A percentile compares a stretch with the other conserved stretches of the same genome.
phyloP scores from a whole-genome alignment of 2,113 vertebrate species.

The Xiphophorus hellerii region DNA sequence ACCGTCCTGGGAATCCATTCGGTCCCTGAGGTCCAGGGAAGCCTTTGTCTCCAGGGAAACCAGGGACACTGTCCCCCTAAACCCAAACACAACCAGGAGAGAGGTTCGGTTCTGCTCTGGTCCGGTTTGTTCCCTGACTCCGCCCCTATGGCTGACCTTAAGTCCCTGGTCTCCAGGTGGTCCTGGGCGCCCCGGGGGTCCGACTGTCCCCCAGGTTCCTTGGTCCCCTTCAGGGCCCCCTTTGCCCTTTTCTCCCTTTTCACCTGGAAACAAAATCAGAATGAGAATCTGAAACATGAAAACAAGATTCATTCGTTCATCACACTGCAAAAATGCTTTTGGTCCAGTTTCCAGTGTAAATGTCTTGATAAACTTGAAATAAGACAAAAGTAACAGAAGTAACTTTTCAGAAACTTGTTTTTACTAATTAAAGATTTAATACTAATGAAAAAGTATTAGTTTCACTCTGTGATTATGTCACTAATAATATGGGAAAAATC shows the following conservation, averaged over 20 bases:
- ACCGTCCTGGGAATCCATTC: slow-evolving; percentile 80
- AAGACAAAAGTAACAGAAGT: no score
- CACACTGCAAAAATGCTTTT: no score
- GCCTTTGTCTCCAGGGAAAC: slow-evolving; percentile 85
- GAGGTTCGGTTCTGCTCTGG: no score
- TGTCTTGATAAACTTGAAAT: no score
- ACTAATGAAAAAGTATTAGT: no score
- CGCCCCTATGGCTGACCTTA: slow-evolving; percentile 50
- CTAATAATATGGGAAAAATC: no score
- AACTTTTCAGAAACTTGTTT: no score
- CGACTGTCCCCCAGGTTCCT: slow-evolving; percentile 80
- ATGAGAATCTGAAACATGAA: neutral
- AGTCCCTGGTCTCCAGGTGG: slow-evolving; percentile 57
- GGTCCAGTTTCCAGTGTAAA: no score
- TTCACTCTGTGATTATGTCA: no score
- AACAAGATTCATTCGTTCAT: neutral
- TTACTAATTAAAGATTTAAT: no score
- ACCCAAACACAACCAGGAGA: neutral
- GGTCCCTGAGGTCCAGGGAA: slow-evolving; percentile 78
- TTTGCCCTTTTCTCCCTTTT: slow-evolving; percentile 60
- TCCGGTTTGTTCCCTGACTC: neutral
- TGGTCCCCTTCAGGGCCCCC: slow-evolving; percentile 68
- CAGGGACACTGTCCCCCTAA: slow-evolving; percentile 84
- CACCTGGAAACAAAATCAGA: slow-evolving; percentile 54
- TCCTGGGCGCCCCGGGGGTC: slow-evolving; percentile 61